phyloP scores from a whole-genome alignment of 2,888 invertebrate species.

The Stenolophus ochropezus region DNA sequence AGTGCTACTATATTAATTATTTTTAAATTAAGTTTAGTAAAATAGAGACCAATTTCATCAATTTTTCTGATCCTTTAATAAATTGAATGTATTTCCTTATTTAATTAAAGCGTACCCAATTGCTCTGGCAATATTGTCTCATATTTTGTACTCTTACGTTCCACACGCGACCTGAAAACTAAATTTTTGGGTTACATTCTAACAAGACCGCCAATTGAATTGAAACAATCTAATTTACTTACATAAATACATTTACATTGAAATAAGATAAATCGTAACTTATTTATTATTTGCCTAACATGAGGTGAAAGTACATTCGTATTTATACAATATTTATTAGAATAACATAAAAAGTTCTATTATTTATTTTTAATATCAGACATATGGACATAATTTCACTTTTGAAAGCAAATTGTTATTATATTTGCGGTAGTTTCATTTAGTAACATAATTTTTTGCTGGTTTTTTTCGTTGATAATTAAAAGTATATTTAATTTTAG shows the following conservation, averaged over 20 bases:
- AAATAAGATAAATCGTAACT: not conserved
- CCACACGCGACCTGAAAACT: not conserved
- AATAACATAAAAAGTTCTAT: conserved; percentile 7
- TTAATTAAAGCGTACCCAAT: not conserved
- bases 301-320: conserved; percentile 2
- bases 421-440: conserved; percentile 34
- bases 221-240: not conserved
- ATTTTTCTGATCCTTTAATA: not conserved
- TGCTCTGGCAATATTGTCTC: not conserved
- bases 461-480: not conserved
- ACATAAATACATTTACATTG: not conserved
- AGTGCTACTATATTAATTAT: too few relatives aligned
- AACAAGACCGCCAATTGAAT: not conserved
- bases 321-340: not conserved
- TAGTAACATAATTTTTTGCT: not conserved
- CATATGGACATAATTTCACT: conserved; percentile 18
- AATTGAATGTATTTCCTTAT: not conserved
- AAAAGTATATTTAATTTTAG: conserved; percentile 3
- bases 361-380: conserved; percentile 13
- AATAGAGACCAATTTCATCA: not conserved
- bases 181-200: not conserved
- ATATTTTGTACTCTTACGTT: not conserved
- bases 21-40: too few relatives aligned
- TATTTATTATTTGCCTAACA: not conserved
- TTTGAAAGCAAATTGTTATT: conserved; percentile 24